Percentiles rank a stretch among this genome's conserved stretches.
These are phyloP conservation scores for Pseudomyrmex cubaensis DNA, from an alignment of 1,140 invertebrate genomes.

Conservation along the genomic window DNA sequence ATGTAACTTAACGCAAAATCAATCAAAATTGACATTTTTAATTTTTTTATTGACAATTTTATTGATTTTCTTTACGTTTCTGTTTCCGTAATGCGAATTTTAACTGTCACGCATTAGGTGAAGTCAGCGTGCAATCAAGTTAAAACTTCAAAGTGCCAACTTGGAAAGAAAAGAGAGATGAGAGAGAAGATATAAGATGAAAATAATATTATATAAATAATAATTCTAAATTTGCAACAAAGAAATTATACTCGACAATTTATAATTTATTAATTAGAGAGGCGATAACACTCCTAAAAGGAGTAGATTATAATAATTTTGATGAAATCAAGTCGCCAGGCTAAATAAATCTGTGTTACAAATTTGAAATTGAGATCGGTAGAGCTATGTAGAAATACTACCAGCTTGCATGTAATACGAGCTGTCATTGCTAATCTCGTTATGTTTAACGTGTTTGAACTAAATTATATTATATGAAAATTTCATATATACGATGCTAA, in stretches of 20 bases:
- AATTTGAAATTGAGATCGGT: conserved; percentile 37
- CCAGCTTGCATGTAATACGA: not conserved
- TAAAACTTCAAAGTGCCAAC: no score
- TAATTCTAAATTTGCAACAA: not conserved
- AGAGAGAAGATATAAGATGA: no score
- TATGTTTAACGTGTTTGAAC: conserved; percentile 1
- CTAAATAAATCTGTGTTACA: conserved; percentile 1
- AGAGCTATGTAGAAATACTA: conserved; percentile 23
- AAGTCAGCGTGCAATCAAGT: no score
- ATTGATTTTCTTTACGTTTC: not conserved
- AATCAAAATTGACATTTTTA: not conserved
- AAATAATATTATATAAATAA: not conserved
- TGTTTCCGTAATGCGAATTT: no score
- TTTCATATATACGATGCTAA: not conserved
- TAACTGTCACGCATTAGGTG: no score
- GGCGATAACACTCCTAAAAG: not conserved
- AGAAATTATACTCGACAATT: no score
- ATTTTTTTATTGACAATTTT: not conserved
- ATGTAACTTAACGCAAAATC: not conserved
- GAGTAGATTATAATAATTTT: no score
- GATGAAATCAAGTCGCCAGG: no score
- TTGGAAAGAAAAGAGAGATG: no score
- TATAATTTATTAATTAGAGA: no score
- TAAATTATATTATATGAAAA: not conserved
- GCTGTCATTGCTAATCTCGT: conserved; percentile 6